These are phyloP conservation scores for Origma solitaria DNA, from an alignment of 2,113 vertebrate species.

Conservation along the genomic window DNA sequence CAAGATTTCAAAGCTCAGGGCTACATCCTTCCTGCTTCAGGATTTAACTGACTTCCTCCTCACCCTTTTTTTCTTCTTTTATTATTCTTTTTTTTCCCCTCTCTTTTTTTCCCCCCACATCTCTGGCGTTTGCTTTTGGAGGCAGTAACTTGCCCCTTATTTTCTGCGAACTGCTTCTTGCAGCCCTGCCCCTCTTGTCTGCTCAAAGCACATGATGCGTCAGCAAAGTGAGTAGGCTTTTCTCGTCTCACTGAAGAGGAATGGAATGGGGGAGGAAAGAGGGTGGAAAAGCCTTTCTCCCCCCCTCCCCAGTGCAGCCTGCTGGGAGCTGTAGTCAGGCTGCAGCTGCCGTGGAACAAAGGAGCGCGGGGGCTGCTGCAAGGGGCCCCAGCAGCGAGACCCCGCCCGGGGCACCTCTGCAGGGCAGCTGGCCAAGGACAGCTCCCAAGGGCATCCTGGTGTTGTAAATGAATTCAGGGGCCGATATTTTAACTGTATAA, in stretches of 20 bases:
- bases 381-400: neutral
- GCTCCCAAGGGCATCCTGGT: neutral
- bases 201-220: neutral
- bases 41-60: neutral
- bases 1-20: neutral
- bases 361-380: neutral
- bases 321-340: constrained; percentile 36
- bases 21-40: neutral
- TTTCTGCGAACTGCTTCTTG: neutral
- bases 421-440: neutral
- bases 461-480: too few species aligned
- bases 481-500: too few species aligned
- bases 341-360: constrained; percentile 18
- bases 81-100: neutral
- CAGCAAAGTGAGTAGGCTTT: neutral
- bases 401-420: neutral
- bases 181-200: neutral
- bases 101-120: too few species aligned
- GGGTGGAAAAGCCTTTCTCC: neutral
- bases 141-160: neutral
- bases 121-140: neutral
- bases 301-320: neutral
- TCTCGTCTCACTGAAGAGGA: neutral
- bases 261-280: neutral
- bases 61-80: neutral